Evolutionary conservation across 2,113 vertebrate species (phyloP).

Genomic region (Stegastes partitus): DNA sequence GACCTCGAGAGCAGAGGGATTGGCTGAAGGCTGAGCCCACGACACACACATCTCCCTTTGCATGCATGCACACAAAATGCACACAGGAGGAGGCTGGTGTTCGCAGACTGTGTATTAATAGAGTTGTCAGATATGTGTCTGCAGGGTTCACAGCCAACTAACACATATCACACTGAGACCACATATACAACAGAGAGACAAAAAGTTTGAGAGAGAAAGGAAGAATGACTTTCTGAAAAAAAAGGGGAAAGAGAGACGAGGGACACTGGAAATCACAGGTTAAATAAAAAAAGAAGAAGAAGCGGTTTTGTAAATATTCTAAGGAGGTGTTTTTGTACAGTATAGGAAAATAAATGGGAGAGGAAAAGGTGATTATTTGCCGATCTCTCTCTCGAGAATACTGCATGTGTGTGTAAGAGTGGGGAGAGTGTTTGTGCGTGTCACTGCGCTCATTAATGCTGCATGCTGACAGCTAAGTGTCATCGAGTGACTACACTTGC

Average conservation of each 20-base stretch:
- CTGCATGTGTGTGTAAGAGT: constrained; percentile 45
- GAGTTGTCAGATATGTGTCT: constrained; percentile 73
- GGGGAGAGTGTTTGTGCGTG: constrained; percentile 67
- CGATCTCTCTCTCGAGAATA: constrained; percentile 54
- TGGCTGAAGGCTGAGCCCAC: constrained; percentile 14
- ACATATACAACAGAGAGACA: constrained; percentile 8
- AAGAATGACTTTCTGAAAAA: not conserved
- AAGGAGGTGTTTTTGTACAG: constrained; percentile 22
- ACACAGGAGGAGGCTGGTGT: constrained; percentile 42
- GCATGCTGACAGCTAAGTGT: constrained; percentile 80
- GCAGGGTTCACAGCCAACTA: constrained; percentile 61
- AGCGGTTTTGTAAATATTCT: constrained; percentile 18
- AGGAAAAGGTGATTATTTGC: constrained; percentile 63
- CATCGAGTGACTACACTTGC: constrained; percentile 73
- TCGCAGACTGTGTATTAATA: constrained; percentile 74
- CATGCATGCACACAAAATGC: not conserved
- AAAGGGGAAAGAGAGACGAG: not conserved
- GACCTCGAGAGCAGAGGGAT: constrained; percentile 65
- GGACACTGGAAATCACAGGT: constrained; percentile 23
- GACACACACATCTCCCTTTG: not conserved
- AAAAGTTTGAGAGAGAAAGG: constrained; percentile 12
- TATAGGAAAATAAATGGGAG: constrained; percentile 55
- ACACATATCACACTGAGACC: constrained; percentile 63
- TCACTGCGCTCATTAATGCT: constrained; percentile 80
- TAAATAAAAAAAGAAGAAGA: constrained; percentile 16